A percentile compares a stretch with the other conserved stretches of the same genome.
Evolutionary conservation across 2,888 invertebrate species (phyloP).

Genomic region (Augochlorella aurata): DNA sequence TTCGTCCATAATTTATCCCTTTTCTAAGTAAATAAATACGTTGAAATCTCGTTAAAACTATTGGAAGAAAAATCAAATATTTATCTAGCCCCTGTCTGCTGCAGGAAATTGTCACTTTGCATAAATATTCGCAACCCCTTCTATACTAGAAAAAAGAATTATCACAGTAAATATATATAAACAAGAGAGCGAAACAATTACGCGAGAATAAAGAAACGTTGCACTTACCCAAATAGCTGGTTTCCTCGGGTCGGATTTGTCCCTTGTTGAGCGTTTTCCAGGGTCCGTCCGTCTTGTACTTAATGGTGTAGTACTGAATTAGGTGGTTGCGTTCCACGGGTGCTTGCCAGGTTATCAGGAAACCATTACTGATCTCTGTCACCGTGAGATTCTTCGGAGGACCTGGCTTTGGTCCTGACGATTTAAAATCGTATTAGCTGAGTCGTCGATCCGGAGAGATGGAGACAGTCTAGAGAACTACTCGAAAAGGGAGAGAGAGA

Average conservation of each 20-base stretch:
- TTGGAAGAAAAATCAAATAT: no score
- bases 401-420: conserved; percentile 93
- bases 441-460: no score
- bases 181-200: no score
- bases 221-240: conserved; percentile 90
- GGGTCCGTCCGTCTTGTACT: conserved; percentile 94
- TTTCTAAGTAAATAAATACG: no score
- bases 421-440: conserved; percentile 41
- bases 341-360: conserved; percentile 94
- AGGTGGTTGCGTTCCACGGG: conserved; percentile 91
- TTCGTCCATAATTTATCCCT: no score
- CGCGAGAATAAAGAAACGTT: no score
- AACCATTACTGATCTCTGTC: conserved; percentile 93
- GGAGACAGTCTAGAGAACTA: not conserved
- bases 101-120: no score
- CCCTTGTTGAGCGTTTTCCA: conserved; percentile 95
- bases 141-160: no score
- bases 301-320: conserved; percentile 94
- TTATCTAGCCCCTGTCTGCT: no score
- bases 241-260: conserved; percentile 94
- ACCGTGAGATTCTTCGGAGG: conserved; percentile 95
- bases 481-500: not conserved
- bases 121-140: no score
- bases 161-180: no score
- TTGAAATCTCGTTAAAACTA: no score